These are phyloP conservation scores for Silurus lanzhouensis DNA, from an alignment of 2,797 vertebrate genomes.

Conservation along the genomic window DNA sequence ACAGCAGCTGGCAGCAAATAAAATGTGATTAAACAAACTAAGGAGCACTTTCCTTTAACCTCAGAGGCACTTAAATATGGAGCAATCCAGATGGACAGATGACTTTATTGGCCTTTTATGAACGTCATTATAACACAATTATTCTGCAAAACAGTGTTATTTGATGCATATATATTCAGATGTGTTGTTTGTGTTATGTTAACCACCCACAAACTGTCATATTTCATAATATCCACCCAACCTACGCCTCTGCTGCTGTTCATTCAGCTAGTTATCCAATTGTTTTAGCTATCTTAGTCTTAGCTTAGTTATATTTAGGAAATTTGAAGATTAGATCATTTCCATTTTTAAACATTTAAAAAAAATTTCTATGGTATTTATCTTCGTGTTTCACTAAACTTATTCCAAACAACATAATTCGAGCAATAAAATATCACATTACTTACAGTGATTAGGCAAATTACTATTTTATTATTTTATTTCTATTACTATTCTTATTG, in stretches of 20 bases:
- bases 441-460: not conserved
- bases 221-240: conserved; percentile 15
- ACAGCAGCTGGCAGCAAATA: conserved; percentile 1
- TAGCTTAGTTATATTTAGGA: too few relatives aligned
- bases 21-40: not conserved
- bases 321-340: not conserved
- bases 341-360: not conserved
- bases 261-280: conserved; percentile 2
- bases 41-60: not conserved
- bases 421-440: not conserved
- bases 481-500: not conserved
- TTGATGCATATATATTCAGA: not conserved
- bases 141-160: not conserved
- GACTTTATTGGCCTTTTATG: not conserved
- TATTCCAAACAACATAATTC: not conserved
- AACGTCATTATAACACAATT: not conserved
- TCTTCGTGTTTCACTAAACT: not conserved
- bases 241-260: conserved; percentile 11
- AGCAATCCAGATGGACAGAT: not conserved
- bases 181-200: not conserved
- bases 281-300: not conserved
- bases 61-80: not conserved
- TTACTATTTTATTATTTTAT: too few relatives aligned
- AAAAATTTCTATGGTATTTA: not conserved
- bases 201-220: conserved; percentile 2